These are phyloP conservation scores for Ictalurus punctatus DNA, from an alignment of 2,113 vertebrate species.

Conservation along the genomic window DNA sequence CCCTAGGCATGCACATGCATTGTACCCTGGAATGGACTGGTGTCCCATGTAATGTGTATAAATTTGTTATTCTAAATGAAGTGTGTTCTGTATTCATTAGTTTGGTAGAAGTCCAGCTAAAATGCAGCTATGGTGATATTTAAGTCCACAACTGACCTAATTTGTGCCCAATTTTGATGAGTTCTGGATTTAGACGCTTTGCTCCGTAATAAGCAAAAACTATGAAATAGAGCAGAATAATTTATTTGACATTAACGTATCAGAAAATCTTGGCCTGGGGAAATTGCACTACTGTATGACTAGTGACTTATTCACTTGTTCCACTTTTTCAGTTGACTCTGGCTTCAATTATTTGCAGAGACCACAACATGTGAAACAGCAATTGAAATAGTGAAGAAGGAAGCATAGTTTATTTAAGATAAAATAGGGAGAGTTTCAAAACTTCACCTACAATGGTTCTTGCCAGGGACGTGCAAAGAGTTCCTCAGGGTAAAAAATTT, in stretches of 20 bases:
- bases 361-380: background rate
- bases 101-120: background rate
- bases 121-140: background rate
- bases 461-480: no score
- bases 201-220: slow-evolving; percentile 45
- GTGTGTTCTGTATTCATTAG: background rate
- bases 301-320: slow-evolving; percentile 55
- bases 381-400: background rate
- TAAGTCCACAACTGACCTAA: background rate
- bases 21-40: background rate
- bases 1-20: background rate
- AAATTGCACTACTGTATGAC: slow-evolving; percentile 48
- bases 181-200: background rate
- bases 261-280: slow-evolving; percentile 54
- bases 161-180: background rate
- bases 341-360: background rate
- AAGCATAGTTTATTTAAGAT: background rate
- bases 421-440: background rate
- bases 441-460: background rate
- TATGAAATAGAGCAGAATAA: slow-evolving; percentile 58
- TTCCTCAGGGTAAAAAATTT: no score
- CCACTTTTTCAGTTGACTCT: slow-evolving; percentile 33
- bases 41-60: no score
- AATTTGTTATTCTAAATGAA: background rate
- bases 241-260: slow-evolving; percentile 68